Percentiles rank a stretch among this genome's conserved stretches.
These are phyloP conservation scores for Geotrypetes seraphini DNA, from an alignment of 2,797 vertebrate species.

Conservation along the genomic window DNA sequence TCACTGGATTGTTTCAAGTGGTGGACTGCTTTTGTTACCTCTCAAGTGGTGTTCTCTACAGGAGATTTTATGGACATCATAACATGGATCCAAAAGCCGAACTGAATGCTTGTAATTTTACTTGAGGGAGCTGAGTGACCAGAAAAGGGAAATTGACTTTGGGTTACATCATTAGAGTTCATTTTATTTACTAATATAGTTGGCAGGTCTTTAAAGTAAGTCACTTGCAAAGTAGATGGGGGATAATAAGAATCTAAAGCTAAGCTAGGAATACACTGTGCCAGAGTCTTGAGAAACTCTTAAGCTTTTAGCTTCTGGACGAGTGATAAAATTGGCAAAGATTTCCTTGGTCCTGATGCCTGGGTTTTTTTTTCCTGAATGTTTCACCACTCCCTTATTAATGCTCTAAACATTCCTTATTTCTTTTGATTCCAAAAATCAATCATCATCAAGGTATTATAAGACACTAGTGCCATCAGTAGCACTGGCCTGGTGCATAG, in stretches of 20 bases:
- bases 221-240: slow-evolving; percentile 29
- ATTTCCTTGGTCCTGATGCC: slow-evolving; percentile 1
- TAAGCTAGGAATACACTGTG: slow-evolving; percentile 31
- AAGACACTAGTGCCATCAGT: too few relatives aligned
- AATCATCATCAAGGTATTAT: too few relatives aligned
- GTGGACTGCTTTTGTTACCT: slow-evolving; percentile 69
- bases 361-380: slow-evolving; percentile 20
- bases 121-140: not conserved
- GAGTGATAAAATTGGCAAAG: too few relatives aligned
- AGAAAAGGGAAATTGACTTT: slow-evolving; percentile 31
- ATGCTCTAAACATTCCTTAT: slow-evolving; percentile 57
- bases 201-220: slow-evolving; percentile 42
- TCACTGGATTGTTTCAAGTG: slow-evolving; percentile 50
- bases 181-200: slow-evolving; percentile 40
- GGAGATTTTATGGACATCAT: slow-evolving; percentile 34
- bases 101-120: slow-evolving; percentile 9
- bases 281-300: slow-evolving; percentile 31
- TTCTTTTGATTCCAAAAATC: slow-evolving; percentile 32
- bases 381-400: slow-evolving; percentile 25
- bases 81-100: slow-evolving; percentile 15
- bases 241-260: slow-evolving; percentile 3
- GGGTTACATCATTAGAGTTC: slow-evolving; percentile 41
- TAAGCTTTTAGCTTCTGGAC: too few relatives aligned
- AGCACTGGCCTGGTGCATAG: too few relatives aligned
- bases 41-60: slow-evolving; percentile 75